phyloP scores from a whole-genome alignment of 2,797 vertebrate genomes.

The Coracias cyanogaster region DNA sequence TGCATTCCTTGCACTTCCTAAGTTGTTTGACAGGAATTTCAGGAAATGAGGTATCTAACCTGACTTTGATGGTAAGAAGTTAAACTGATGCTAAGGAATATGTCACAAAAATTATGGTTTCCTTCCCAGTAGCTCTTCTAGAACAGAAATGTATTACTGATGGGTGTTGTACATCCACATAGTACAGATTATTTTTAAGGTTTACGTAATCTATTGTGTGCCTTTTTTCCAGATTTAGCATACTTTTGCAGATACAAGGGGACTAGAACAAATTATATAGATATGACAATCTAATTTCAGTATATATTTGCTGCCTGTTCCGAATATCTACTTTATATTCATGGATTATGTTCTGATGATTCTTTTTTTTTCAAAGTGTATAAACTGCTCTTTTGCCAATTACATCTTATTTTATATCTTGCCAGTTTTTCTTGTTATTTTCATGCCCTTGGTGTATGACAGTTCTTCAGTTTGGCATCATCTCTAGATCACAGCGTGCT shows the following conservation, averaged over 20 bases:
- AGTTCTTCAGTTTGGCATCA: background rate
- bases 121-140: background rate
- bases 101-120: background rate
- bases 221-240: background rate
- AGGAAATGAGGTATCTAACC: background rate
- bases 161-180: background rate
- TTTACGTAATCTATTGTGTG: background rate
- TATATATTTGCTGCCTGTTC: background rate
- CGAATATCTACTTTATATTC: background rate
- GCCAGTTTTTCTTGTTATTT: background rate
- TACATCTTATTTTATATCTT: slow-evolving; percentile 19
- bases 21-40: background rate
- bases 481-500: background rate
- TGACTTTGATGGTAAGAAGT: background rate
- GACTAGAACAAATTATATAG: background rate
- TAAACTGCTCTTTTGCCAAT: background rate
- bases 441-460: background rate
- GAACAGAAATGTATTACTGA: background rate
- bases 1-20: background rate
- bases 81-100: background rate
- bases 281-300: background rate
- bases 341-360: background rate
- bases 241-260: background rate
- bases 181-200: background rate
- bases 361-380: background rate